A percentile compares a stretch with the other conserved stretches of the same genome.
These are phyloP conservation scores for Odontomyia ornata DNA, from an alignment of 2,888 invertebrate species.

Conservation along the genomic window DNA sequence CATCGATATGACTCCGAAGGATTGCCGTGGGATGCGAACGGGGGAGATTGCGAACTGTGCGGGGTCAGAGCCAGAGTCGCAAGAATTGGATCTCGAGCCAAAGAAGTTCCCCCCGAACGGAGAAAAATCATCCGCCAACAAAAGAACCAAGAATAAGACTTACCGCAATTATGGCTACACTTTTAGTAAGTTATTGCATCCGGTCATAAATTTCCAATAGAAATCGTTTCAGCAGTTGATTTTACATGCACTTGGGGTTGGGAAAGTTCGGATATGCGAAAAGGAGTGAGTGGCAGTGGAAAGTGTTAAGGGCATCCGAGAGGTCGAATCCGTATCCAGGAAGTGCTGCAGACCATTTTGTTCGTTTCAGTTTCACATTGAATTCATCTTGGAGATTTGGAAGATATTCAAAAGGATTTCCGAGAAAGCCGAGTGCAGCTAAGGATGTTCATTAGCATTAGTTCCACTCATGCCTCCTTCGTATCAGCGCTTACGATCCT, in stretches of 20 bases:
- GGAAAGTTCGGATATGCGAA: slow-evolving; percentile 4
- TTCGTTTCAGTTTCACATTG: not conserved
- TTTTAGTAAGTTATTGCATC: slow-evolving; percentile 42
- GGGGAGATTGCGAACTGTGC: not conserved
- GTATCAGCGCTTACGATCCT: too few relatives aligned
- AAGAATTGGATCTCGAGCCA: too few relatives aligned
- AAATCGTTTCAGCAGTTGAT: slow-evolving; percentile 40
- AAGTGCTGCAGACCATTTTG: not conserved
- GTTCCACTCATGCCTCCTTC: too few relatives aligned
- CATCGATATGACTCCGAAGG: not conserved
- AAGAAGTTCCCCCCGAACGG: not conserved
- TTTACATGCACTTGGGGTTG: slow-evolving; percentile 41
- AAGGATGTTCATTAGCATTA: too few relatives aligned
- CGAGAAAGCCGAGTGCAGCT: too few relatives aligned
- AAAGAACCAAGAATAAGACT: slow-evolving; percentile 19
- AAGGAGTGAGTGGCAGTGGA: not conserved
- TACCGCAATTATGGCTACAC: slow-evolving; percentile 39
- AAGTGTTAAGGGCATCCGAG: slow-evolving; percentile 1
- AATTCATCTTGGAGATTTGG: too few relatives aligned
- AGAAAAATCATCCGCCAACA: slow-evolving; percentile 20
- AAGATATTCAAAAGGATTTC: too few relatives aligned
- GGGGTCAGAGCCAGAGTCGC: not conserved
- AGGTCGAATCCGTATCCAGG: not conserved
- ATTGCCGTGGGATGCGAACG: slow-evolving; percentile 1
- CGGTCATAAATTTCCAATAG: slow-evolving; percentile 39